Evolutionary conservation across 2,797 vertebrate genomes (phyloP).

Genomic region (Ispidina picta): DNA sequence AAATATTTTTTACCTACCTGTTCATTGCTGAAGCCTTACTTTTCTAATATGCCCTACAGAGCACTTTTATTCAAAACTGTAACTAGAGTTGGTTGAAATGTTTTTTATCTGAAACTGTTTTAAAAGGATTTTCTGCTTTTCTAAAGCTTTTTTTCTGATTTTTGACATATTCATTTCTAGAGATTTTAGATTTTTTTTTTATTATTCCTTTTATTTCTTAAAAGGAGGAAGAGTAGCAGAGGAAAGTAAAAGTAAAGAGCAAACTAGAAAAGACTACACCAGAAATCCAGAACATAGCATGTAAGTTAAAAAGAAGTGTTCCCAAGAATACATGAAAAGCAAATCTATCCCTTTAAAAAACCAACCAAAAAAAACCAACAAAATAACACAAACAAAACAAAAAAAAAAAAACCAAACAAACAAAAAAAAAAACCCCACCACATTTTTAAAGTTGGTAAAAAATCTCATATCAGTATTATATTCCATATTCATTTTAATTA

Average conservation of each 20-base stretch:
- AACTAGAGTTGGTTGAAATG: background rate
- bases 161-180: background rate
- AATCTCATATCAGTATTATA: background rate
- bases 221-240: background rate
- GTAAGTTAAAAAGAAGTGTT: background rate
- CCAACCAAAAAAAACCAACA: too few species aligned
- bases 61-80: background rate
- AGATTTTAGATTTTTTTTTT: background rate
- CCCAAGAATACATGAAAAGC: background rate
- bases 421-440: too few species aligned
- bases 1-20: background rate
- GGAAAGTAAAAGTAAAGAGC: background rate
- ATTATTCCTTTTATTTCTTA: accelerated
- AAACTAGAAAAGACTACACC: background rate
- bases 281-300: background rate
- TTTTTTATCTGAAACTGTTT: background rate
- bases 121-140: background rate
- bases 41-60: background rate
- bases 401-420: background rate
- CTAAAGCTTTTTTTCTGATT: background rate
- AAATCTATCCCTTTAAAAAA: background rate
- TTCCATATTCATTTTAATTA: background rate
- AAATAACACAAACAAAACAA: too few species aligned
- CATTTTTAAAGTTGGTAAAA: background rate
- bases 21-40: background rate